Percentiles rank a stretch among this genome's conserved stretches.
Evolutionary conservation across 2,113 vertebrate species (phyloP).

Genomic region (Tychaedon coryphoeus): DNA sequence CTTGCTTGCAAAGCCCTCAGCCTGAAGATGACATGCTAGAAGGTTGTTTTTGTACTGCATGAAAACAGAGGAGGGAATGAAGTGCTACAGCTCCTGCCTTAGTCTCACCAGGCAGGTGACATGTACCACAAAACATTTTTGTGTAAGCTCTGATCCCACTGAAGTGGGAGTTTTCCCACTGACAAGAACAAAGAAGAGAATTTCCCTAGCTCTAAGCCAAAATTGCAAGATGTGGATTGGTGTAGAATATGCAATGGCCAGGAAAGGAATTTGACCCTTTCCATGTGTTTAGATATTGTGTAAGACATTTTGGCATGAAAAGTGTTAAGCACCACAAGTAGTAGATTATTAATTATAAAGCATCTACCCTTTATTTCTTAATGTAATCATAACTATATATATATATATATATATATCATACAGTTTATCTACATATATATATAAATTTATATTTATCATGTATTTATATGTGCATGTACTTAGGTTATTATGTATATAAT

Average conservation of each 20-base stretch:
- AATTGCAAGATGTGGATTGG: not conserved
- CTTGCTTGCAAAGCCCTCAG: not conserved
- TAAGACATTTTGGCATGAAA: not conserved
- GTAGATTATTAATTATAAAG: not conserved
- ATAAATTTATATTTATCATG: not conserved
- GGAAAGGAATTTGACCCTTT: not conserved
- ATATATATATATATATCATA: no score
- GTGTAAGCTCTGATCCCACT: not conserved
- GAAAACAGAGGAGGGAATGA: not conserved
- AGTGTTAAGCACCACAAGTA: not conserved
- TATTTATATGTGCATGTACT: not conserved
- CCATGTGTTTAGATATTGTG: not conserved
- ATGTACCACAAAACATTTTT: not conserved
- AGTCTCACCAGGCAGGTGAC: not conserved
- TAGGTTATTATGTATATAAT: not conserved
- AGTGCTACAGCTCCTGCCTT: not conserved
- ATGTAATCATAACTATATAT: no score
- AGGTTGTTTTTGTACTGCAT: not conserved
- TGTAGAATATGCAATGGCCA: not conserved
- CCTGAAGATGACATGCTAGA: not conserved
- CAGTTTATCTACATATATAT: no score
- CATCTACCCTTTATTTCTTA: not conserved
- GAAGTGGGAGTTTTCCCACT: not conserved
- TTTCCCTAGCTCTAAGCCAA: not conserved
- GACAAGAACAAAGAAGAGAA: not conserved